These are phyloP conservation scores for Netta rufina DNA, from an alignment of 2,797 vertebrate species.

Conservation along the genomic window DNA sequence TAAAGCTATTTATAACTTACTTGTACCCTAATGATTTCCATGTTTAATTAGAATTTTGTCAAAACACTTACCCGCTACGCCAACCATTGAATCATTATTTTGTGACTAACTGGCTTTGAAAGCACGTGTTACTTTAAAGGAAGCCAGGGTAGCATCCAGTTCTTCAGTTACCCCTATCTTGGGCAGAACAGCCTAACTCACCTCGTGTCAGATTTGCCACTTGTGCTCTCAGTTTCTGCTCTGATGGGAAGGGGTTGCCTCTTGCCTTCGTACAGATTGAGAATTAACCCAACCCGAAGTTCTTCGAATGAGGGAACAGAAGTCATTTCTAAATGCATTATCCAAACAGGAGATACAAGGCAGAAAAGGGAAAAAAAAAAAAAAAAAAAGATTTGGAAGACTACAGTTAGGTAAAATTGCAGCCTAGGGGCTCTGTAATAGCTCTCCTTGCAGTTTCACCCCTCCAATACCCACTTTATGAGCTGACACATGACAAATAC, in stretches of 20 bases:
- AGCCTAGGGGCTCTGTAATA: background rate
- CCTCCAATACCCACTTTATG: background rate
- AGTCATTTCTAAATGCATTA: background rate
- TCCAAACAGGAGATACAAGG: background rate
- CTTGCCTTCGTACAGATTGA: background rate
- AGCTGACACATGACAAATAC: background rate
- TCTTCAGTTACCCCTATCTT: background rate
- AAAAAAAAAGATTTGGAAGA: fast-evolving
- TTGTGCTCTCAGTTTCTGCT: background rate
- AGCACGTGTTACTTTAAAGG: background rate
- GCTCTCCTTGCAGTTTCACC: background rate
- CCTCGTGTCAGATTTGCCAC: background rate
- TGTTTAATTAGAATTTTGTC: background rate
- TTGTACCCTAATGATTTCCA: fast-evolving
- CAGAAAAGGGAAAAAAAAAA: background rate
- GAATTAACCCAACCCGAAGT: background rate
- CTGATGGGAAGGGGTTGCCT: background rate
- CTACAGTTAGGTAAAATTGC: background rate
- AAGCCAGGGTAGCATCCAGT: background rate
- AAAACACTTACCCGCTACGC: background rate
- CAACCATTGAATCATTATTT: background rate
- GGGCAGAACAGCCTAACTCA: background rate
- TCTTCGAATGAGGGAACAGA: background rate
- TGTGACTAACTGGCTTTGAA: background rate
- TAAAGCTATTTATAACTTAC: background rate